phyloP scores from a whole-genome alignment of 2,888 invertebrate species.

The Miltochrista miniata region DNA sequence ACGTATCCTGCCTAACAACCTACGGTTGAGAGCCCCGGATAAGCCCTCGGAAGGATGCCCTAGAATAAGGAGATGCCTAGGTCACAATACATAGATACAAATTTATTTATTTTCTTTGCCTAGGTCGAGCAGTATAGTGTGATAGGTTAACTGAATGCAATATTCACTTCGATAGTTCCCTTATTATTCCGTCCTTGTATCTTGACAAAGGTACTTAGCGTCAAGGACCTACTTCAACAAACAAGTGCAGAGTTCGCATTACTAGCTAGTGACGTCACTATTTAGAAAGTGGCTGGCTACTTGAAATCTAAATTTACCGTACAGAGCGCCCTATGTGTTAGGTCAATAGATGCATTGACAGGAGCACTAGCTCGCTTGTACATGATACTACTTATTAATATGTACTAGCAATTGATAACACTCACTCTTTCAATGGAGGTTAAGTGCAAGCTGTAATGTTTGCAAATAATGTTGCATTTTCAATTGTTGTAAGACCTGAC shows the following conservation, averaged over 20 bases:
- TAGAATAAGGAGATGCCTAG: too few species aligned
- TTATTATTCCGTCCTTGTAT: too few species aligned
- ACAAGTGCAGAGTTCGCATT: constrained; percentile 22
- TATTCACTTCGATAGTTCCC: too few species aligned
- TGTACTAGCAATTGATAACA: constrained; percentile 15
- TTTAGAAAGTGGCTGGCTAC: constrained; percentile 40
- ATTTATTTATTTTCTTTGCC: too few species aligned
- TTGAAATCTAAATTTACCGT: constrained; percentile 46
- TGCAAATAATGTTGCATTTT: neutral
- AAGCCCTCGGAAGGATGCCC: too few species aligned
- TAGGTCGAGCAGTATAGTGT: too few species aligned
- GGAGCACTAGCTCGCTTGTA: constrained; percentile 16
- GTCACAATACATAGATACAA: too few species aligned
- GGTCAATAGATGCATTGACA: constrained; percentile 62
- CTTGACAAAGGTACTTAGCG: neutral
- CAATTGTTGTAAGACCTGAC: neutral
- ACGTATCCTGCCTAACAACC: too few species aligned
- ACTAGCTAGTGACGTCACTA: constrained; percentile 27
- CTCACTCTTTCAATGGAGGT: constrained; percentile 2
- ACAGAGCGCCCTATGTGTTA: constrained; percentile 34
- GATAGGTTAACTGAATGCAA: too few species aligned
- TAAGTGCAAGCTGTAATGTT: constrained; percentile 1
- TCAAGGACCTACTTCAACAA: constrained; percentile 5
- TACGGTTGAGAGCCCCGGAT: too few species aligned
- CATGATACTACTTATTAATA: constrained; percentile 5